Evolutionary conservation across 1,140 invertebrate species (phyloP), one percentile per base, ranked within the genome.

Genomic region (Aphaenogaster floridana): DNA sequence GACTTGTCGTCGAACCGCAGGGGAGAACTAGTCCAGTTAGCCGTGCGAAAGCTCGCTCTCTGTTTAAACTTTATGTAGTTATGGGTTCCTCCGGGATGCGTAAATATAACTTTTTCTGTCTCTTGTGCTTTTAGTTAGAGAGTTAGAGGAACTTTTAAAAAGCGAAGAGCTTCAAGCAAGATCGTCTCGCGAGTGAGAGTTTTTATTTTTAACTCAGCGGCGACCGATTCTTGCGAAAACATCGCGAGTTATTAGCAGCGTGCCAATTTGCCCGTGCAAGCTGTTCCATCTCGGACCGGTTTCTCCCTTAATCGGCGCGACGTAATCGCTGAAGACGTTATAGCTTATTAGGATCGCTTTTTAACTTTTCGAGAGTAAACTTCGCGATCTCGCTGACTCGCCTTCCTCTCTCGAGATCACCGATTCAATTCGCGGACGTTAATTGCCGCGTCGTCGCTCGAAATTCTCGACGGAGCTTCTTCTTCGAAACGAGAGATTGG

Each of bases 91-190:
- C 7, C 6, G 52, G 54, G 54, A 76, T 64, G 34, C 69, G 28
- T 84, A 84, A 76, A 84, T 84, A 84, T 76, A 61, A 84, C 42
- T 76, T 61, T 63, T 48, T 84, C n/a, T 7, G 5, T 84, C 80
- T 74, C 28, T 72, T 9, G 45, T 15, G n/a, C 28, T 13, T 13
- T 15, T 42, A 61, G 48, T 74, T 72, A 54, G 28, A 48, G 34
- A 84, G 45, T 61, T 48, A 6, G 7, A 21, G 7, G 9, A 59
- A 84, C 28, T 84, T 63, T 76, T n/a, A n/a, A 13, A 34, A 71
- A 57, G 13, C 15, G 17, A 45, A 4, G 13, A 21, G 15, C 45
- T 68, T 4, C 42, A 21, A 13, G n/a, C 17, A 45, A 74, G 54
- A 48, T 48, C 13, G n/a, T 61, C 54, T 28, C 34, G 68, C 13